Percentiles rank a stretch among this genome's conserved stretches.
Evolutionary conservation across 92 coral and sea anemone species (phyloP).

Genomic region (Montipora capitata): DNA sequence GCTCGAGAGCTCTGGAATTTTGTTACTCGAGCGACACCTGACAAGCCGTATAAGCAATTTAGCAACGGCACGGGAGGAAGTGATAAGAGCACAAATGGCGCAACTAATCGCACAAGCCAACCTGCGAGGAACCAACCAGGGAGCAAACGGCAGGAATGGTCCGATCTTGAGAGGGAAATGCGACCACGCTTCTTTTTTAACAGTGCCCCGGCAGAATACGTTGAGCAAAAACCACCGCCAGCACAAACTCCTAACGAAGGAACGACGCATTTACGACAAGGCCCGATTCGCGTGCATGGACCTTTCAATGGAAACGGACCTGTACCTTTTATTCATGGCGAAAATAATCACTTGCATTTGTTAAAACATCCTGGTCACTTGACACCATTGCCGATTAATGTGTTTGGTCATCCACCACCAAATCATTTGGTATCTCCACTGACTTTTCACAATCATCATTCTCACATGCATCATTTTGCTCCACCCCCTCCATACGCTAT

Average conservation of each 20-base stretch:
- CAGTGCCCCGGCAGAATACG: constrained; percentile 50
- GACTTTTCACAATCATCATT: not conserved
- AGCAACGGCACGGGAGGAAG: constrained; percentile 10
- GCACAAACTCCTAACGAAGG: constrained; percentile 28
- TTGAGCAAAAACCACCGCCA: constrained; percentile 40
- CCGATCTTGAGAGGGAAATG: constrained; percentile 9
- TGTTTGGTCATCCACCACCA: constrained; percentile 26
- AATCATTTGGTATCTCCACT: not conserved
- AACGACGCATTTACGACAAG: constrained; percentile 33
- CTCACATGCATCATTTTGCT: constrained; percentile 32
- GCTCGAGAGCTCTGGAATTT: constrained; percentile 31
- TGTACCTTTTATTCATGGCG: not conserved
- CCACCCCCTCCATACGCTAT: constrained; percentile 43
- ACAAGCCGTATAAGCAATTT: constrained; percentile 38
- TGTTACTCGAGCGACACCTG: constrained; percentile 30
- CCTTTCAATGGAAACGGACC: constrained; percentile 23
- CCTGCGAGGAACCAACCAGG: constrained; percentile 47
- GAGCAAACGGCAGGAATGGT: constrained; percentile 63
- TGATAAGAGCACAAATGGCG: not conserved
- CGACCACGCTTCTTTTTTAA: constrained; percentile 65
- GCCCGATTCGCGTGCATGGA: constrained; percentile 15
- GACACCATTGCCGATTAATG: constrained; percentile 18
- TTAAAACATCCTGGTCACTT: constrained; percentile 2
- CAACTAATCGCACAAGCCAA: not conserved
- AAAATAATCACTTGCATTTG: not conserved